Evolutionary conservation across 35 echinoderm and acorn worm species (phyloP).

Genomic region (Ophiothrix spiculata): DNA sequence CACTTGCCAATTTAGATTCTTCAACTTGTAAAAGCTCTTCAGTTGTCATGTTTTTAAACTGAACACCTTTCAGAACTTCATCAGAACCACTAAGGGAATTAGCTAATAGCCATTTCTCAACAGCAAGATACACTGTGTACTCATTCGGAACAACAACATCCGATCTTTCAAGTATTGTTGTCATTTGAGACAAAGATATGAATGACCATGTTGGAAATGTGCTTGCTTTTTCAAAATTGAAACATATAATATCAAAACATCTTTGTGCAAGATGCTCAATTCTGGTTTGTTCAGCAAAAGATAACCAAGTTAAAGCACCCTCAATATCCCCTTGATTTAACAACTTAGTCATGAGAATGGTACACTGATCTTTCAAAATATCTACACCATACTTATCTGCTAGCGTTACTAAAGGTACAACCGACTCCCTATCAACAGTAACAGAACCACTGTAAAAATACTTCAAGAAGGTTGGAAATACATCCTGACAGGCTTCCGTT

Average conservation of each 20-base stretch:
- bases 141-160: neutral
- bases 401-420: neutral
- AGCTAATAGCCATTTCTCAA: neutral
- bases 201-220: neutral
- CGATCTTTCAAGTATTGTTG: neutral
- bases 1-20: neutral
- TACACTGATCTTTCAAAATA: neutral
- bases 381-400: neutral
- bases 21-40: neutral
- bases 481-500: neutral
- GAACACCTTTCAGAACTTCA: neutral
- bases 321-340: neutral
- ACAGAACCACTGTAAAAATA: conserved; percentile 26
- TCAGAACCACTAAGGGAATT: neutral
- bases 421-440: neutral
- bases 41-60: neutral
- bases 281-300: neutral
- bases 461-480: conserved; percentile 22
- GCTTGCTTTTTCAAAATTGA: conserved; percentile 4
- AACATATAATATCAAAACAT: neutral
- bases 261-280: neutral
- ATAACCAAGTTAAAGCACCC: conserved; percentile 2
- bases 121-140: neutral
- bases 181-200: neutral
- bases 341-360: neutral